Evolutionary conservation across 2,888 invertebrate genomes (phyloP), one percentile per base, ranked within the genome.

Genomic region (Aricia artaxerxes): DNA sequence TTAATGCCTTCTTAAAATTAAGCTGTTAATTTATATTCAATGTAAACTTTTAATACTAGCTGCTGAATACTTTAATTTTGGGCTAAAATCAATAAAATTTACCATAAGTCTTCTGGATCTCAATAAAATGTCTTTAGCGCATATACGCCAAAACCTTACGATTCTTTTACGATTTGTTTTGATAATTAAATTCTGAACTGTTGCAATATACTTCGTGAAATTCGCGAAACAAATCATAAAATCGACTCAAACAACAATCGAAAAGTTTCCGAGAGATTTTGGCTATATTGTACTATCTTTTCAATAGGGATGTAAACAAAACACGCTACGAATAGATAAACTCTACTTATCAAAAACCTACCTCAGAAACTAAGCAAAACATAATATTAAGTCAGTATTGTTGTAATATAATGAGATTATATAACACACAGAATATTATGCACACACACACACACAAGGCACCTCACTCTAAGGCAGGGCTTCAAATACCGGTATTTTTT

Each of bases 21-120:
- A 76, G 76, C 13, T 57, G 76, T 76, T 31, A 57, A 76, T 53
- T 76, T 76, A 53, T 76, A 49, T 24, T 11, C 75, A 44, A 35
- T 69, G 69, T 38, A 38, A 69, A 69, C 9, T 69, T 38, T 38
- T 69, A 38, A 38, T 69, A 69, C 69, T 69, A 35, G 69, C 69
- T 38, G 69, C 69, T 69, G 69, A 69, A 35, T 13, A 13, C 9
- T 4, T 69, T 69, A 69, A 35, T 69, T 4, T 69, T 11, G 69
- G 69, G 35, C 5, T 35, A 69, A 69, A 35, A 35, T 38, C 69
- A 69, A 64, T 64, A 24, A 64, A 69, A 69, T 38, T 13, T 69
- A 16, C 13, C 35, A 69, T 69, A 69, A 69, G 35, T 69, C 69
- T 69, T 69, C 69, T 31, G 35, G 38, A 69, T 69, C 69, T 24